Evolutionary conservation across 2,797 vertebrate genomes (phyloP), one percentile per base, ranked within the genome.

Genomic region (Anabacerthia variegaticeps): DNA sequence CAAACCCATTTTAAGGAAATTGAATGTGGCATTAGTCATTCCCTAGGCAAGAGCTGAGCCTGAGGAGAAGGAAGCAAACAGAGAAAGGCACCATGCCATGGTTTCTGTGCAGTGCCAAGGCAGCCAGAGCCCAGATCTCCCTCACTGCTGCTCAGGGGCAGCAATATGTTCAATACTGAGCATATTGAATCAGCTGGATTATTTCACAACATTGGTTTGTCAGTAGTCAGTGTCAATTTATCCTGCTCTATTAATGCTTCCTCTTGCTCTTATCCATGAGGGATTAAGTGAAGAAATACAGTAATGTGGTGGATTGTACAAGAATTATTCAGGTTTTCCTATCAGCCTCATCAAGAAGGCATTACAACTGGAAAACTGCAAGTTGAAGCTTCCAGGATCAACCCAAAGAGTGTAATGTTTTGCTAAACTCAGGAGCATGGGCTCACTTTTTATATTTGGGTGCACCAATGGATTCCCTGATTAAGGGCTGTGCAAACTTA

Each of bases 11-110:
- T 88, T 82, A 90, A 96, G 62, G 66, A 95, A 89, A 95, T 65
- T 76, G 88, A 92, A 66, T 55, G 8, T 15, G 54, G 62, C 73
- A 79, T 95, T 94, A 95, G 79, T 95, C 92, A 92, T 94, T 91
- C 68, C 73, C 88, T 68, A 68, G 46, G 55, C 83, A 94, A 75
- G 54, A 92, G 69, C 52, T 2, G 3, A 67, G 68, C 69, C 44
- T 7, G 5, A 48, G 56, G 43, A 69, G 55, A 30, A 32, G 41
- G 30, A 66, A 32, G 22, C 61, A 78, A 71, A 65, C 68, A 77
- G 68, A 74, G 51, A 19, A 82, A 76, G 36, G 91, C 93, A 78
- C 32, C 67, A 27, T 0, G 6, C 39, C 69, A 32, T 0, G 0
- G n/a, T 26, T 91, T 71, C 65, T 67, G 67, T 46, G 69, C 2